These are phyloP conservation scores for Acrobasis repandana DNA, from an alignment of 2,888 invertebrate species.

Conservation along the genomic window DNA sequence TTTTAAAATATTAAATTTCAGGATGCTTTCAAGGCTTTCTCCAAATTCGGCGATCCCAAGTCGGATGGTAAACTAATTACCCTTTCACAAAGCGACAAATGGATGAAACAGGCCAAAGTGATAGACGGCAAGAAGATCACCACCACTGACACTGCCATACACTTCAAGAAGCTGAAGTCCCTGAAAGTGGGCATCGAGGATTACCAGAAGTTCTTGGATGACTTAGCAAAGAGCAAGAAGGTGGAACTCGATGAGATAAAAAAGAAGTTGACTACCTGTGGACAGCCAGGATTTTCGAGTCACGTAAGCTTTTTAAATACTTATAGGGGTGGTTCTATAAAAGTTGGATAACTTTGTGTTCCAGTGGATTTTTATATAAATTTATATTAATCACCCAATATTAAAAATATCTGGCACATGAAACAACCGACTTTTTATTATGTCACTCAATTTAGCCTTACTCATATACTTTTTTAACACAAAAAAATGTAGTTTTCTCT, in stretches of 20 bases:
- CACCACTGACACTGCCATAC: constrained; percentile 95
- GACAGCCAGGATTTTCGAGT: constrained; percentile 86
- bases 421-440: too few relatives aligned
- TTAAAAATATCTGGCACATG: too few relatives aligned
- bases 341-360: too few relatives aligned
- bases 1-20: constrained; percentile 63
- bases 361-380: too few relatives aligned
- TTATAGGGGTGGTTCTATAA: background rate
- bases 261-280: constrained; percentile 90
- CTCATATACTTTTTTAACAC: too few relatives aligned
- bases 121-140: constrained; percentile 93
- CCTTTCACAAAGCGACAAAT: constrained; percentile 95
- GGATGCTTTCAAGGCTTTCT: constrained; percentile 90
- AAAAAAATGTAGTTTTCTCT: too few relatives aligned
- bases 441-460: too few relatives aligned
- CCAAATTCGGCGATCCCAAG: constrained; percentile 93
- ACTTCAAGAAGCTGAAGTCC: constrained; percentile 94
- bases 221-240: constrained; percentile 92
- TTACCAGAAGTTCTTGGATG: constrained; percentile 93
- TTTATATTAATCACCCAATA: too few relatives aligned
- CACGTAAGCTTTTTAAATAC: constrained; percentile 54
- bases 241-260: constrained; percentile 90
- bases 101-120: constrained; percentile 95
- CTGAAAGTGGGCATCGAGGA: constrained; percentile 89
- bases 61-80: constrained; percentile 93